phyloP scores from a whole-genome alignment of 1,140 invertebrate genomes.

The Lucilia cuprina region DNA sequence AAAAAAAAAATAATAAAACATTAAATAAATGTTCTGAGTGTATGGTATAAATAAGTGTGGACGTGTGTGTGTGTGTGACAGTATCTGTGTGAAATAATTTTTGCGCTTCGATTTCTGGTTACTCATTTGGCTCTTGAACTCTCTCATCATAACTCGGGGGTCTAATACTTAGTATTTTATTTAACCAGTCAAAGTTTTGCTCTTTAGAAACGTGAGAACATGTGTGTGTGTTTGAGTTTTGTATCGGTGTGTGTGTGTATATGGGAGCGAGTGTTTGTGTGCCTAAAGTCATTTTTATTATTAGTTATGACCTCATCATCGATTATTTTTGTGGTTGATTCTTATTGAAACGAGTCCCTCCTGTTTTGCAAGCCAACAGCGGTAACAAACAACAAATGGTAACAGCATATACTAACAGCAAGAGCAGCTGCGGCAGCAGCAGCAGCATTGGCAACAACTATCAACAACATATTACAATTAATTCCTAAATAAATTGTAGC shows the following conservation, averaged over 20 bases:
- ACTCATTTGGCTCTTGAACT: background rate
- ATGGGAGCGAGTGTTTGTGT: background rate
- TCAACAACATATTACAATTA: background rate
- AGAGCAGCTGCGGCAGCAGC: background rate
- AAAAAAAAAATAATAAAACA: no score
- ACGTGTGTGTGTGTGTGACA: background rate
- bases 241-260: background rate
- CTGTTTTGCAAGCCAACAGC: conserved; percentile 37
- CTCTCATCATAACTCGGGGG: background rate
- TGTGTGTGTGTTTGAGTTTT: background rate
- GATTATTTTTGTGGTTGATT: conserved; percentile 58
- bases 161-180: background rate
- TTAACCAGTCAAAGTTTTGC: background rate
- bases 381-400: background rate
- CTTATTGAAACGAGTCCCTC: conserved; percentile 56
- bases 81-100: background rate
- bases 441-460: background rate
- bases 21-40: no score
- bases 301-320: conserved; percentile 63
- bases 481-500: background rate
- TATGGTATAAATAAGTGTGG: no score
- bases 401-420: background rate
- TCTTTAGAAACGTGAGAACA: background rate
- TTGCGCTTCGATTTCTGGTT: conserved; percentile 14
- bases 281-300: conserved; percentile 61